Base-by-base conservation (phyloP, 2,797 vertebrate genomes). In the Danio albolineatus region DNA sequence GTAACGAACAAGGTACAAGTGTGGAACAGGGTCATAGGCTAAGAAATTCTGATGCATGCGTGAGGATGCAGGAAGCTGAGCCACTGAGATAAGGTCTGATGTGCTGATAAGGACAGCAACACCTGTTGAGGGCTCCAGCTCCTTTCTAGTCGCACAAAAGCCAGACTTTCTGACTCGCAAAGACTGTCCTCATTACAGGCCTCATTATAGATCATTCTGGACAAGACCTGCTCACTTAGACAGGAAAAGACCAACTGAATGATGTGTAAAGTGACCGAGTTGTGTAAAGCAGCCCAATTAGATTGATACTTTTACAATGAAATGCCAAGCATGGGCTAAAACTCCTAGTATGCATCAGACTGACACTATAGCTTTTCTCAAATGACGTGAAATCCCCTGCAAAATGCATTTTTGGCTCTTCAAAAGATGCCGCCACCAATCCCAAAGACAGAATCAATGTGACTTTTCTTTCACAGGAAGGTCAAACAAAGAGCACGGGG, bases 11-110 rank as follows among this genome's bases (percentile, higher is more conserved):
- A 17, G 59, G 38, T 64, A 44, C 43, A 57, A 48, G 60, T 21
- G 39, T 21, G 49, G 51, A n/a, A 41, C 71, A 44, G 83, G 89
- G 91, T 94, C 92, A 93, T 88, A 90, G 92, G 92, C 89, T 88
- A 94, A 93, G 90, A 93, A 88, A 88, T 86, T 91, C 87, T 82
- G 86, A 91, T 90, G 87, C 88, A 85, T 88, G 89, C 82, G 86
- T 80, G 79, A 67, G 79, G 90, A 91, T 86, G 89, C 92, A 94
- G 92, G 91, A 93, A 94, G 93, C 92, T 92, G 93, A 93, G 90
- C 87, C 88, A 88, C 85, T 82, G 86, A 93, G 93, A 93, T 93
- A 93, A 94, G 89, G 46, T 83, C 53, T 86, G 89, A 90, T 87
- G 82, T 80, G 82, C 87, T 73, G 92, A 94, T 93, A 94, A 94